Percentiles rank a stretch among this genome's conserved stretches.
Evolutionary conservation across 2,888 invertebrate genomes (phyloP).

Genomic region (Saturnia japonica): DNA sequence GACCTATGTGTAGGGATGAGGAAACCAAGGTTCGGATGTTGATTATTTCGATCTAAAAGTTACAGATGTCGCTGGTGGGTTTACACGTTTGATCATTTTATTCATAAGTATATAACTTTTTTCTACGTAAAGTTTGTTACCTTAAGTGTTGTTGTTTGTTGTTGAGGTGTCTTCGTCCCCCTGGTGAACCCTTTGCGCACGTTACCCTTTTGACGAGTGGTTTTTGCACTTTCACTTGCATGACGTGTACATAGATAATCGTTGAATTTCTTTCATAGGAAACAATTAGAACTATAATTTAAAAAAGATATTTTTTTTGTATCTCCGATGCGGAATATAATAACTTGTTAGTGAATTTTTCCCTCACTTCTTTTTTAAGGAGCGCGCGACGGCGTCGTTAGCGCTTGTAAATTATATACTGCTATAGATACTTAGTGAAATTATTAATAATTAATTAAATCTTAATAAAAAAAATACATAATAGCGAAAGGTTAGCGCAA

Average conservation of each 20-base stretch:
- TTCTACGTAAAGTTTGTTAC: constrained; percentile 60
- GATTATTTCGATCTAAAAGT: background rate
- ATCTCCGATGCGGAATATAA: background rate
- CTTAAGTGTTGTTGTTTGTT: constrained; percentile 54
- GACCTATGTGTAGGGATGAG: background rate
- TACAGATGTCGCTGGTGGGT: background rate
- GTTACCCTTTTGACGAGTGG: constrained; percentile 5
- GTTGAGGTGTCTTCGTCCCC: constrained; percentile 49
- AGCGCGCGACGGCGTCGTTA: constrained; percentile 1
- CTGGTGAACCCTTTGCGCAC: constrained; percentile 50
- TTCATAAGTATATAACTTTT: constrained; percentile 40
- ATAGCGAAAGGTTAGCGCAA: constrained; percentile 21
- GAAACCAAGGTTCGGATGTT: background rate
- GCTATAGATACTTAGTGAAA: constrained; percentile 19
- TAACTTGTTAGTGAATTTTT: constrained; percentile 15
- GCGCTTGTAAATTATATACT: constrained; percentile 15
- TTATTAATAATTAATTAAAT: constrained; percentile 31
- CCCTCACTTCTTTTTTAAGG: background rate
- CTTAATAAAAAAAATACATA: constrained; percentile 21
- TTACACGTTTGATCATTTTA: background rate
- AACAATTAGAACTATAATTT: background rate
- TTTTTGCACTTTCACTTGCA: constrained; percentile 4
- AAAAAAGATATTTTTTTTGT: background rate
- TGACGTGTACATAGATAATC: constrained; percentile 31
- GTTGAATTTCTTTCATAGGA: constrained; percentile 11